A percentile compares a stretch with the other conserved stretches of the same genome.
Conservation (phyloP, 2,888 invertebrate genomes). For the Tridacna gigas region DNA sequence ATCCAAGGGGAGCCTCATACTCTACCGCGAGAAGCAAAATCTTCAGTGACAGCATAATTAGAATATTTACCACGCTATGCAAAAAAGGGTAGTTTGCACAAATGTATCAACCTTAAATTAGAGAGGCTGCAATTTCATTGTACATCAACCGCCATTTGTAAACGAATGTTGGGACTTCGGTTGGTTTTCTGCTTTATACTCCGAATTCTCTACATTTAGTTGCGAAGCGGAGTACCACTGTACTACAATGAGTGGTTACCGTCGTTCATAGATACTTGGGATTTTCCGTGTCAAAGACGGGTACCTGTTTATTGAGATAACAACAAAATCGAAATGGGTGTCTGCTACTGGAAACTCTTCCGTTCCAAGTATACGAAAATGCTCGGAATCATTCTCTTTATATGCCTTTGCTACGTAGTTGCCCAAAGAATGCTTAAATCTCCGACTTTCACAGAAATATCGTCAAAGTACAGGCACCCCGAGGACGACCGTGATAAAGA, state of each 20-base stretch:
- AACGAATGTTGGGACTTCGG: no score
- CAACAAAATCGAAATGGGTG: not conserved
- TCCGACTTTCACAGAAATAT: conserved; percentile 12
- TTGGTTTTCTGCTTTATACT: no score
- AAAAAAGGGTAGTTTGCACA: no score
- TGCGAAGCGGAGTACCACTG: no score
- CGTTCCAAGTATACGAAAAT: conserved; percentile 8
- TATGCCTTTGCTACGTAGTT: not conserved
- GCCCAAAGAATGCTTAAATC: not conserved
- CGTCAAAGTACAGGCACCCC: not conserved
- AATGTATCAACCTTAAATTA: no score
- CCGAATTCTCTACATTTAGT: no score
- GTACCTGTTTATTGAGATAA: not conserved
- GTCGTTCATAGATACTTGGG: not conserved
- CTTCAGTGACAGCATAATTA: no score
- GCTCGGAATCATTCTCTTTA: not conserved
- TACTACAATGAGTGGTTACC: not conserved
- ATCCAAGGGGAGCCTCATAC: no score
- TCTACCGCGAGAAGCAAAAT: no score
- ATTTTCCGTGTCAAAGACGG: not conserved
- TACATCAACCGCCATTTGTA: no score
- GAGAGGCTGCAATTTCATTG: no score
- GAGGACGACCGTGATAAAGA: conserved; percentile 12
- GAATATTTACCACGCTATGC: no score
- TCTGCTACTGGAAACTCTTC: conserved; percentile 6